Conservation (phyloP, 2,797 vertebrate genomes). For the Cheirogaleus major region DNA sequence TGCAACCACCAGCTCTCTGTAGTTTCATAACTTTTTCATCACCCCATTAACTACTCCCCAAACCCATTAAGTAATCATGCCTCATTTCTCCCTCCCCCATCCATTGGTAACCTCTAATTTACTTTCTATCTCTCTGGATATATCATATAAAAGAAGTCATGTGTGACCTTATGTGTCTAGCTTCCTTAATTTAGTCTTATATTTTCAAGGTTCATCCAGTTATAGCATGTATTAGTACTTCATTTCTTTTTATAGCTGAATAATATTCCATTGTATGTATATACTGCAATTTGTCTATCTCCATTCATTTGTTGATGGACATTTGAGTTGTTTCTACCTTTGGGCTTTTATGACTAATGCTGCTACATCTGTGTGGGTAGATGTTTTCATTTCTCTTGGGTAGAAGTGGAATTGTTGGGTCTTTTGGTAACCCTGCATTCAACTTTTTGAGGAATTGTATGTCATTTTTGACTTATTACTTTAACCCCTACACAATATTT, state of each 20-base stretch:
- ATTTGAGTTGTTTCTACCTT: background rate
- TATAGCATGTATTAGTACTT: background rate
- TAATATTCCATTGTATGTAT: background rate
- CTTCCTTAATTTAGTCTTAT: background rate
- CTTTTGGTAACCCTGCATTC: background rate
- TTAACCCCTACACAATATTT: background rate
- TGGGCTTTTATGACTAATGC: background rate
- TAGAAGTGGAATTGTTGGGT: background rate
- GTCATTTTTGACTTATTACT: background rate
- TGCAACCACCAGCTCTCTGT: background rate
- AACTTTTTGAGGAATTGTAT: background rate
- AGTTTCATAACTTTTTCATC: background rate
- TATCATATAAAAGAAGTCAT: background rate
- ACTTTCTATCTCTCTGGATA: background rate
- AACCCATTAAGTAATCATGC: background rate
- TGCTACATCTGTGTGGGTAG: background rate
- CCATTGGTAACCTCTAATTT: background rate
- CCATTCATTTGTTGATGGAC: background rate
- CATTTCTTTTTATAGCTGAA: background rate
- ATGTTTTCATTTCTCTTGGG: background rate
- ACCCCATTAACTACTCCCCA: background rate
- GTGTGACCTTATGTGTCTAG: background rate
- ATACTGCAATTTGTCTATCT: background rate
- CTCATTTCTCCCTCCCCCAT: background rate
- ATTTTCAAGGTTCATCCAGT: background rate